Evolutionary conservation across 2,113 vertebrate genomes (phyloP).

Genomic region (Alces alces): DNA sequence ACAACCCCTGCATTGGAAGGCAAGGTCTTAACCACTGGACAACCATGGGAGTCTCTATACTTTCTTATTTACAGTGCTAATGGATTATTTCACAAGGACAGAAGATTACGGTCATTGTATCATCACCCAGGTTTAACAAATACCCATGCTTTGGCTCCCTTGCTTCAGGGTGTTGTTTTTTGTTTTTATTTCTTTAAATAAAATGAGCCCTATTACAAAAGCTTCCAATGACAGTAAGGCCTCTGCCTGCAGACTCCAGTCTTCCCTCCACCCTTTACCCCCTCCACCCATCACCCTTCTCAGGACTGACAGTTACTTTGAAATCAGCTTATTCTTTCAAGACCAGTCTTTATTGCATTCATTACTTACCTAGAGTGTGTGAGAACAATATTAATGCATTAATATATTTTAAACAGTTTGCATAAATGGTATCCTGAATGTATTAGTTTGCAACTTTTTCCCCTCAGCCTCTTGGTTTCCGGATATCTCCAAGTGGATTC

Average conservation of each 20-base stretch:
- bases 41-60: background rate
- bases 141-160: background rate
- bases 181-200: background rate
- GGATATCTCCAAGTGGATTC: background rate
- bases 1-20: background rate
- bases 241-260: background rate
- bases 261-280: background rate
- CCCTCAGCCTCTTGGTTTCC: background rate
- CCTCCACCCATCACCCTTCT: background rate
- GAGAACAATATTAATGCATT: background rate
- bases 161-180: background rate
- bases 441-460: background rate
- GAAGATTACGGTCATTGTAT: background rate
- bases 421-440: background rate
- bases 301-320: background rate
- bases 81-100: background rate
- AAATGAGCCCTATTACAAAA: background rate
- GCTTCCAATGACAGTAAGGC: background rate
- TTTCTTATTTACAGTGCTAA: background rate
- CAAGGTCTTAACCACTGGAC: background rate
- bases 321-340: background rate
- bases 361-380: background rate
- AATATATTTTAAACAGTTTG: background rate
- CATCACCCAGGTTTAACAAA: background rate
- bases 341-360: background rate